Evolutionary conservation across 1,140 invertebrate species (phyloP).

Genomic region (Pinna nobilis): DNA sequence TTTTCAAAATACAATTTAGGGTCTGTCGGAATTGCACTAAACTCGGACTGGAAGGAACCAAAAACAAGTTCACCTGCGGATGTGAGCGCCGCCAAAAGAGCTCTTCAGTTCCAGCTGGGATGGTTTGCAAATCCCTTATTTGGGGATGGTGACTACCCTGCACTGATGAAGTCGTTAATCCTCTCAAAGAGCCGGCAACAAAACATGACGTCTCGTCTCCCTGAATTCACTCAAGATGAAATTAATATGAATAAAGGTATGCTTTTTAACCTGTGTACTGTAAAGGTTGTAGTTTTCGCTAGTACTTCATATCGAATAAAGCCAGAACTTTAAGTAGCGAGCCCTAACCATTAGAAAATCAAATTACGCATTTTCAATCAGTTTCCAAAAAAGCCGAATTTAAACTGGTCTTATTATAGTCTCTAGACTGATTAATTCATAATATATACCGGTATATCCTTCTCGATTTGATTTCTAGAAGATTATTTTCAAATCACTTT

Average conservation of each 20-base stretch:
- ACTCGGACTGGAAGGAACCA: constrained; percentile 55
- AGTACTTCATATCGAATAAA: neutral
- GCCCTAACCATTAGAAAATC: too few relatives aligned
- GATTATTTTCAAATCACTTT: too few relatives aligned
- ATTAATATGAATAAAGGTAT: constrained; percentile 32
- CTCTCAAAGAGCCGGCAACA: constrained; percentile 40
- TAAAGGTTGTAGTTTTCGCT: neutral
- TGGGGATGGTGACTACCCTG: constrained; percentile 70
- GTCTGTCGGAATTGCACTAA: constrained; percentile 58
- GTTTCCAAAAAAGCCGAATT: too few relatives aligned
- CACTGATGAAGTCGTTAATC: constrained; percentile 57
- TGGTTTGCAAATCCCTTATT: constrained; percentile 70
- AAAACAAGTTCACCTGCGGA: constrained; percentile 45
- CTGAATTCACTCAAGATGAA: constrained; percentile 46
- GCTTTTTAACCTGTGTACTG: too few relatives aligned
- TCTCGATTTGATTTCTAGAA: too few relatives aligned
- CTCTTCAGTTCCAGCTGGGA: constrained; percentile 60
- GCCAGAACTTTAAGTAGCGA: too few relatives aligned
- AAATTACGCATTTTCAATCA: too few relatives aligned
- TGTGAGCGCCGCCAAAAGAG: constrained; percentile 47
- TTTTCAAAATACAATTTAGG: constrained; percentile 29
- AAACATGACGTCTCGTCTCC: constrained; percentile 45
- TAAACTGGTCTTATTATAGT: too few relatives aligned
- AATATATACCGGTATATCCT: too few relatives aligned
- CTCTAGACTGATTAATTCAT: too few relatives aligned